Conservation (phyloP, 2,888 invertebrate genomes). For the Athalia rosae region DNA sequence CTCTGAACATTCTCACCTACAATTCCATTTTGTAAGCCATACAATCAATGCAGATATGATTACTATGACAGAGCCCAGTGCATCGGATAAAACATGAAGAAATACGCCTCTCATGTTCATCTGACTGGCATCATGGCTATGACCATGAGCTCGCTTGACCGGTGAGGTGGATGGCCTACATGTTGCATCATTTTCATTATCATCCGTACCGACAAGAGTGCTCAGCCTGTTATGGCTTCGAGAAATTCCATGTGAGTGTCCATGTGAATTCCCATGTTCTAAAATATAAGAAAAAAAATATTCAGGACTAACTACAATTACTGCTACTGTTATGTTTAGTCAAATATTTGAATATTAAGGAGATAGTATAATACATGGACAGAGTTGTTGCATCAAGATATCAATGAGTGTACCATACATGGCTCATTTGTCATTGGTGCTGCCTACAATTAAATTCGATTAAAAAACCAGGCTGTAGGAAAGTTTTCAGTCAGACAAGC, state of each 20-base stretch:
- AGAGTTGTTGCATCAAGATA: not conserved
- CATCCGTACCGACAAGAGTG: constrained; percentile 80
- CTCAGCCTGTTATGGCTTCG: constrained; percentile 78
- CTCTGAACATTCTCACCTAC: constrained; percentile 72
- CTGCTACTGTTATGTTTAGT: too few relatives aligned
- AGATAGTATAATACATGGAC: too few relatives aligned
- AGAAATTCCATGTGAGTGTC: constrained; percentile 79
- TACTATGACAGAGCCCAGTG: constrained; percentile 95
- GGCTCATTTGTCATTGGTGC: constrained; percentile 76
- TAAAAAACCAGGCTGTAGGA: constrained; percentile 6
- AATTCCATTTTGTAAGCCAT: constrained; percentile 88
- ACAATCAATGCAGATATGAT: constrained; percentile 88
- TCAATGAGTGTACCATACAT: not conserved
- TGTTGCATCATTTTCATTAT: constrained; percentile 83
- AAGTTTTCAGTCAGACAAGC: constrained; percentile 28
- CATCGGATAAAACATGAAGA: constrained; percentile 97
- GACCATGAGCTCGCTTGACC: constrained; percentile 75
- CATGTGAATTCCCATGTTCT: constrained; percentile 85
- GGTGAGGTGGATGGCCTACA: constrained; percentile 72
- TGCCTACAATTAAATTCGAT: constrained; percentile 67
- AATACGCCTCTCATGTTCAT: constrained; percentile 99
- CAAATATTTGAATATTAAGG: not conserved
- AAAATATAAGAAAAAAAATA: constrained; percentile 53
- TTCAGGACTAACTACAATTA: not conserved
- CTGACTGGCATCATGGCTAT: constrained; percentile 82